phyloP scores from a whole-genome alignment of 37 sponge, comb jelly and placozoan genomes.

The Mnemiopsis leidyi region DNA sequence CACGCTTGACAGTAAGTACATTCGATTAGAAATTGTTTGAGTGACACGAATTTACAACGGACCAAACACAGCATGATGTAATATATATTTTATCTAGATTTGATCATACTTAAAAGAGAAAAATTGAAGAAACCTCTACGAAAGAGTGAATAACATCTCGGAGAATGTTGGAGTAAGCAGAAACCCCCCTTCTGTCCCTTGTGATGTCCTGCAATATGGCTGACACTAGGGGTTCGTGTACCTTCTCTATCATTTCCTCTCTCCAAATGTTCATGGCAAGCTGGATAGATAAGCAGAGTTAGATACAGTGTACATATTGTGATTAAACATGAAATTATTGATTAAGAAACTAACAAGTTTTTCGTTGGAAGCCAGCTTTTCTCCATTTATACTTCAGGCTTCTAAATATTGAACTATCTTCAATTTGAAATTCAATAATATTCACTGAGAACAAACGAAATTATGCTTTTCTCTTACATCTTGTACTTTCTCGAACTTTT shows the following conservation, averaged over 20 bases:
- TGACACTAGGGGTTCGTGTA: conserved; percentile 23
- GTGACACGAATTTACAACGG: no score
- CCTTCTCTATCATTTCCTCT: conserved; percentile 60
- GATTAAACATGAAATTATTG: not conserved
- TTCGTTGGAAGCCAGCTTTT: no score
- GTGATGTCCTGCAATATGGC: conserved; percentile 50
- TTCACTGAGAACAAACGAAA: no score
- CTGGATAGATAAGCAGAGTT: not conserved
- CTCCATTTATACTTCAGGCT: no score
- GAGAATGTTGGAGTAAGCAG: conserved; percentile 22
- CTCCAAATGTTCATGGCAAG: conserved; percentile 63
- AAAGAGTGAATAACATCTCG: conserved; percentile 50
- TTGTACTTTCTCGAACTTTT: conserved; percentile 59
- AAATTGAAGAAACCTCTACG: no score
- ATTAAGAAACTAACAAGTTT: not conserved
- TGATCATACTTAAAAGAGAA: no score
- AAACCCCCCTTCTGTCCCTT: conserved; percentile 24
- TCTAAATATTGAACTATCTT: no score
- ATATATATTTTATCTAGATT: no score
- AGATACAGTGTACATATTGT: not conserved
- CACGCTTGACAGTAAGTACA: no score
- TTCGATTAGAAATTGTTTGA: no score
- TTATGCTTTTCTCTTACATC: conserved; percentile 23
- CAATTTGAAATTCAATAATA: no score
- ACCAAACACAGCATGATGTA: no score